These are phyloP conservation scores for Lemur catta DNA, from an alignment of 2,797 vertebrate genomes.

Conservation along the genomic window DNA sequence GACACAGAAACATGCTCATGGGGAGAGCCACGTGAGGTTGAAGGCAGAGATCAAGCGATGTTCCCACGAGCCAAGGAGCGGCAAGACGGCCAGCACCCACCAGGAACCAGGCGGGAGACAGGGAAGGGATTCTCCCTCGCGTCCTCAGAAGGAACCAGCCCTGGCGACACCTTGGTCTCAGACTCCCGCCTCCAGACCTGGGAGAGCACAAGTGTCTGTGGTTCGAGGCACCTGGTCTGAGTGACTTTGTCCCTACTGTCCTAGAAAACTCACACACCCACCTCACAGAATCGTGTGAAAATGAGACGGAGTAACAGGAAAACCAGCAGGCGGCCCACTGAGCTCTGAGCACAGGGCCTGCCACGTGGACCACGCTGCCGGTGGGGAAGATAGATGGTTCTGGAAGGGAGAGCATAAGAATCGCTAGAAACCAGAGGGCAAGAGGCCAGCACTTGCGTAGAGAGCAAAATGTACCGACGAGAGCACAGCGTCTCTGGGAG, in stretches of 20 bases:
- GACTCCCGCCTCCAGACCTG: rapidly evolving
- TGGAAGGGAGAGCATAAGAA: neutral
- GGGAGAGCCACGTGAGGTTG: neutral
- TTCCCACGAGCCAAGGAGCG: rapidly evolving
- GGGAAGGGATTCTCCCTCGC: rapidly evolving
- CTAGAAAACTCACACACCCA: rapidly evolving
- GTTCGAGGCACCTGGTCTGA: neutral
- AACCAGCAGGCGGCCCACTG: neutral
- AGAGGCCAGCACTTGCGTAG: rapidly evolving
- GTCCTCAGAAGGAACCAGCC: rapidly evolving
- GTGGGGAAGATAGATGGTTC: neutral
- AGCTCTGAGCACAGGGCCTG: neutral
- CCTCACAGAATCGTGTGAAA: neutral
- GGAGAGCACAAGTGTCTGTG: rapidly evolving
- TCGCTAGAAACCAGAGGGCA: rapidly evolving
- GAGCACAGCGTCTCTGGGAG: neutral
- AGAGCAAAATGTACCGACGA: too few relatives aligned
- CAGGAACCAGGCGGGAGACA: too few relatives aligned
- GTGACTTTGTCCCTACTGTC: rapidly evolving
- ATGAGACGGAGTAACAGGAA: rapidly evolving
- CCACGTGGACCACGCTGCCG: too few relatives aligned
- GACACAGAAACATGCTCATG: too few relatives aligned
- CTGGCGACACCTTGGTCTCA: neutral
- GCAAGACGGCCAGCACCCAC: neutral
- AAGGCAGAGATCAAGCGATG: neutral